phyloP scores from a whole-genome alignment of 2,888 invertebrate genomes.

The Atrina japonica region DNA sequence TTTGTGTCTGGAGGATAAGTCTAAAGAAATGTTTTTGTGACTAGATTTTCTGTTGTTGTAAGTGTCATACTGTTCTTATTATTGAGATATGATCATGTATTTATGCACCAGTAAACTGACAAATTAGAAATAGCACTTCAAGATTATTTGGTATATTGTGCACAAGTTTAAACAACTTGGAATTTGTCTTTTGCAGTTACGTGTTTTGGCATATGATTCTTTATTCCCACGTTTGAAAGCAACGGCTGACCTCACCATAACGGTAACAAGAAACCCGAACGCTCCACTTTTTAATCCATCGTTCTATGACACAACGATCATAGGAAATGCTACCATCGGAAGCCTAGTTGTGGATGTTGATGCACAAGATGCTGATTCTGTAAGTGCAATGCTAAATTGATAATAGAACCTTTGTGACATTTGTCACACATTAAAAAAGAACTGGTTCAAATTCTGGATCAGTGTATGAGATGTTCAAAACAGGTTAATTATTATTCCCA shows the following conservation, averaged over 20 bases:
- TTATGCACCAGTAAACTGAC: background rate
- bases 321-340: constrained; percentile 52
- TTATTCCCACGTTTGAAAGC: constrained; percentile 35
- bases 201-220: constrained; percentile 51
- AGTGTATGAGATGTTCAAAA: background rate
- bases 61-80: too few species aligned
- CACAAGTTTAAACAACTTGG: too few species aligned
- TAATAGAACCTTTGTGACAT: too few species aligned
- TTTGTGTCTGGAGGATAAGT: too few species aligned
- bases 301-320: constrained; percentile 15
- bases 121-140: too few species aligned
- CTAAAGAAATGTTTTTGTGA: too few species aligned
- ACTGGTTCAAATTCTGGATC: background rate
- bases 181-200: too few species aligned
- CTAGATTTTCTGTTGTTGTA: too few species aligned
- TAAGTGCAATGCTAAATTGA: constrained; percentile 30
- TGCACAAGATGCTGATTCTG: constrained; percentile 56
- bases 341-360: constrained; percentile 56
- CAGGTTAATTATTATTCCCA: too few species aligned
- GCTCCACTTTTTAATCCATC: constrained; percentile 59
- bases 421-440: background rate
- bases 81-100: background rate
- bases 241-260: constrained; percentile 52
- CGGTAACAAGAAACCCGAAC: constrained; percentile 67
- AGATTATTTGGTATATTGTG: too few species aligned